phyloP scores from a whole-genome alignment of 1,140 invertebrate species.

The Plectrocnemia conspersa region DNA sequence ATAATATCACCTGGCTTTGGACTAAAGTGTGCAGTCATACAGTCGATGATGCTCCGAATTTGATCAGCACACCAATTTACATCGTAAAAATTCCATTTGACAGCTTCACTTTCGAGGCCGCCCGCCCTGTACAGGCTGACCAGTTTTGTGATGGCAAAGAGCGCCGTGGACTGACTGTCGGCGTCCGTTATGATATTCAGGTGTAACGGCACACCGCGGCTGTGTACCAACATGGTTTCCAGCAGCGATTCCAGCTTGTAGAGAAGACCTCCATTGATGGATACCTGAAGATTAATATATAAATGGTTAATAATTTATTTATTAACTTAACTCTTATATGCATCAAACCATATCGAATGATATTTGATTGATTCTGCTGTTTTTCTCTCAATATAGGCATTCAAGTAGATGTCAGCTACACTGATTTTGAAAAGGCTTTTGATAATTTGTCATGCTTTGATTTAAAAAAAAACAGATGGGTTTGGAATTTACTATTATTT shows the following conservation, averaged over 20 bases:
- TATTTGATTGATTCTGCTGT: too few relatives aligned
- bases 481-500: too few relatives aligned
- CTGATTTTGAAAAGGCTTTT: too few relatives aligned
- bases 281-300: too few relatives aligned
- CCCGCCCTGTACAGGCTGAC: slow-evolving; percentile 43
- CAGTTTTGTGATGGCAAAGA: slow-evolving; percentile 50
- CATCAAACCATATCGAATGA: too few relatives aligned
- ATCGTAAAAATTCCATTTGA: slow-evolving; percentile 55
- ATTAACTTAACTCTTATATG: too few relatives aligned
- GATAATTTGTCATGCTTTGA: too few relatives aligned
- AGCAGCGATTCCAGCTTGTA: slow-evolving; percentile 18
- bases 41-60: slow-evolving; percentile 60
- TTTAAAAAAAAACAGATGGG: too few relatives aligned
- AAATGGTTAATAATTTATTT: too few relatives aligned
- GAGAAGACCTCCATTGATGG: background rate
- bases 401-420: too few relatives aligned
- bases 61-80: slow-evolving; percentile 57
- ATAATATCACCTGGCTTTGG: slow-evolving; percentile 57
- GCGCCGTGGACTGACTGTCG: slow-evolving; percentile 58
- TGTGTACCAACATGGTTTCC: slow-evolving; percentile 11
- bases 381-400: too few relatives aligned
- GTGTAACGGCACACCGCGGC: slow-evolving; percentile 47
- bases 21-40: slow-evolving; percentile 72
- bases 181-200: slow-evolving; percentile 67
- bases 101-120: slow-evolving; percentile 39